Percentiles rank a stretch among this genome's conserved stretches.
These are phyloP conservation scores for Ptyas mucosa DNA, from an alignment of 2,113 vertebrate genomes.

Conservation along the genomic window DNA sequence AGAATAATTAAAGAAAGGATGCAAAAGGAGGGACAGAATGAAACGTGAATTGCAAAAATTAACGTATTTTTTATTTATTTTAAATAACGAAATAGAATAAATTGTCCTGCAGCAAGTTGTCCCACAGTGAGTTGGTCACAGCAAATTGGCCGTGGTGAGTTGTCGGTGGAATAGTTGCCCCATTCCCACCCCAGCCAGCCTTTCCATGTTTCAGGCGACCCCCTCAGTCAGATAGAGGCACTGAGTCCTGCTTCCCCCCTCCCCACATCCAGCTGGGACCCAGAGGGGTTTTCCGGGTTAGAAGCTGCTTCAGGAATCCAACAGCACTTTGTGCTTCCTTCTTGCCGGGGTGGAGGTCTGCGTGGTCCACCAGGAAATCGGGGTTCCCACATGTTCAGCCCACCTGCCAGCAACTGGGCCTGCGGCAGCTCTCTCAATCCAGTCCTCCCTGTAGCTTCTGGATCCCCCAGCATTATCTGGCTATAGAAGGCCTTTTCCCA, in stretches of 20 bases:
- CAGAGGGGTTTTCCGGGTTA: neutral
- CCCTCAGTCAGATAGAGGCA: neutral
- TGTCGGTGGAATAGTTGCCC: too few relatives aligned
- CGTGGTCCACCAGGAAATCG: fast-evolving
- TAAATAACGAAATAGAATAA: too few relatives aligned
- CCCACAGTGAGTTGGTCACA: too few relatives aligned
- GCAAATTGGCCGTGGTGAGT: too few relatives aligned
- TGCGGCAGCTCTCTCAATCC: neutral
- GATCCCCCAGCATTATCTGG: neutral
- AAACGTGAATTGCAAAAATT: too few relatives aligned
- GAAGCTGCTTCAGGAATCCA: neutral
- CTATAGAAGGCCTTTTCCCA: neutral
- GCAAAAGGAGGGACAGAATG: too few relatives aligned
- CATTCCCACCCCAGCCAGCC: neutral
- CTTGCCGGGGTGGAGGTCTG: neutral
- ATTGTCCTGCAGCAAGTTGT: too few relatives aligned
- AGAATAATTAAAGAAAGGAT: too few relatives aligned
- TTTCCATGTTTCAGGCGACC: neutral
- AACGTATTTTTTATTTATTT: too few relatives aligned
- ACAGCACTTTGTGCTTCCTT: neutral
- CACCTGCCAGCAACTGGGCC: neutral
- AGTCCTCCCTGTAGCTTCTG: neutral
- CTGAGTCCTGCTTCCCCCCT: neutral
- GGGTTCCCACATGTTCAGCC: neutral
- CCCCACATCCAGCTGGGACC: neutral